Evolutionary conservation across 30 jellyfish, hydroid and myxozoan species (phyloP).

Genomic region (Aurelia aurita complex sp. Pacific): DNA sequence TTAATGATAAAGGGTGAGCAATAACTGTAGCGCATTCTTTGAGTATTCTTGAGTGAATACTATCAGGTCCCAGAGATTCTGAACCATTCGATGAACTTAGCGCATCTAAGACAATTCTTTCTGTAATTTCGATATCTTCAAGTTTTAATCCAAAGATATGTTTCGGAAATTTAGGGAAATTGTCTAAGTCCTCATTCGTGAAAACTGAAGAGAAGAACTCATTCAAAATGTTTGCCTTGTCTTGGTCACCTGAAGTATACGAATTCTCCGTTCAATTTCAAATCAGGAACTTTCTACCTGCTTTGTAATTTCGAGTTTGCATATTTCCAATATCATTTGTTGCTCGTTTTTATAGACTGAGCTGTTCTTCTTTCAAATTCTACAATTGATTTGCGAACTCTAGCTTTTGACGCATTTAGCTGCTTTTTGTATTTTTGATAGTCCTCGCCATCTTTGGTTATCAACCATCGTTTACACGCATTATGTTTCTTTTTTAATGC

Average conservation of each 20-base stretch:
- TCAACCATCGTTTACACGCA: not conserved
- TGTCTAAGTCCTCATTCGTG: not conserved
- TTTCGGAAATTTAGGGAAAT: not conserved
- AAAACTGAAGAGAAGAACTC: not conserved
- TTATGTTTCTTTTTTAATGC: slow-evolving; percentile 15
- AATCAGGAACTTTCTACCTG: slow-evolving; percentile 8
- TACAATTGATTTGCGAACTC: not conserved
- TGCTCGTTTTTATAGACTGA: not conserved
- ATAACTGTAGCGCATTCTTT: not conserved
- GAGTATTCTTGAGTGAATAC: not conserved
- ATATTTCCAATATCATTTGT: slow-evolving; percentile 7
- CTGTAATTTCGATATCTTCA: not conserved
- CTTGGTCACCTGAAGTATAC: not conserved
- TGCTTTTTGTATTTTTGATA: not conserved
- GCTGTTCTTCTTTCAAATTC: slow-evolving; percentile 3
- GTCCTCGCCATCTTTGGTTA: slow-evolving; percentile 6
- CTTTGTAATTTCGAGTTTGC: slow-evolving; percentile 20
- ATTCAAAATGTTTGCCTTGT: not conserved
- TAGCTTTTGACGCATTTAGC: not conserved
- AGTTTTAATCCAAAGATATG: not conserved
- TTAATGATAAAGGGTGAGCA: not conserved
- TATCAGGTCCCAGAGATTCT: not conserved
- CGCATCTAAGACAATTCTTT: not conserved
- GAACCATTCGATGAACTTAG: not conserved
- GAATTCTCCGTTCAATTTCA: not conserved